These are phyloP conservation scores for Tragelaphus imberbis DNA, from an alignment of 2,113 vertebrate genomes.

Conservation along the genomic window DNA sequence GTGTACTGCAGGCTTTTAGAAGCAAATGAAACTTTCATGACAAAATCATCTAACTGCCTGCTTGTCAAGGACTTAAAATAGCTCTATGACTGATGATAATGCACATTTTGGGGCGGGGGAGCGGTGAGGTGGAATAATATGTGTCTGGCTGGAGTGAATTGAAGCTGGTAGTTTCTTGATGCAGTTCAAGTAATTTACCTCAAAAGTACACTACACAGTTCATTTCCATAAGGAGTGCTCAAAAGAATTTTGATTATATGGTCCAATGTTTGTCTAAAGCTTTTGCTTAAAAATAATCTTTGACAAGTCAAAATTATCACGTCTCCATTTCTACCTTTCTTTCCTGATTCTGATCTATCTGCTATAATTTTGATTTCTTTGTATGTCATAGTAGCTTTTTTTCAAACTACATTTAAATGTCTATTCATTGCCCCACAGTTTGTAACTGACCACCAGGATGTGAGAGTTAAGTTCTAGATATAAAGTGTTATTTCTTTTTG, in stretches of 20 bases:
- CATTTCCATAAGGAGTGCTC: not conserved
- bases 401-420: not conserved
- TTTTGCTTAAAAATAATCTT: slow-evolving; percentile 25
- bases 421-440: not conserved
- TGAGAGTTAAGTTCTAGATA: not conserved
- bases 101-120: not conserved
- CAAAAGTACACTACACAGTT: not conserved
- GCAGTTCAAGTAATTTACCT: not conserved
- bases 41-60: not conserved
- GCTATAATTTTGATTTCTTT: not conserved
- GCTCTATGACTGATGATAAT: not conserved
- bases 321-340: not conserved
- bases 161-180: slow-evolving; percentile 9
- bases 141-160: not conserved
- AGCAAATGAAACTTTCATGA: not conserved
- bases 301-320: not conserved
- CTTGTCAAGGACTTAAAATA: not conserved
- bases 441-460: not conserved
- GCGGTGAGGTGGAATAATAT: not conserved
- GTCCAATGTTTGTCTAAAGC: slow-evolving; percentile 19
- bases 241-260: slow-evolving; percentile 27
- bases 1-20: not conserved
- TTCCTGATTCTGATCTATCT: not conserved
- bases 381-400: not conserved
- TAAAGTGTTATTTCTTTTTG: not conserved